Evolutionary conservation across 64 coral and sea anemone species (phyloP).

Genomic region (Cladopsammia gracilis): DNA sequence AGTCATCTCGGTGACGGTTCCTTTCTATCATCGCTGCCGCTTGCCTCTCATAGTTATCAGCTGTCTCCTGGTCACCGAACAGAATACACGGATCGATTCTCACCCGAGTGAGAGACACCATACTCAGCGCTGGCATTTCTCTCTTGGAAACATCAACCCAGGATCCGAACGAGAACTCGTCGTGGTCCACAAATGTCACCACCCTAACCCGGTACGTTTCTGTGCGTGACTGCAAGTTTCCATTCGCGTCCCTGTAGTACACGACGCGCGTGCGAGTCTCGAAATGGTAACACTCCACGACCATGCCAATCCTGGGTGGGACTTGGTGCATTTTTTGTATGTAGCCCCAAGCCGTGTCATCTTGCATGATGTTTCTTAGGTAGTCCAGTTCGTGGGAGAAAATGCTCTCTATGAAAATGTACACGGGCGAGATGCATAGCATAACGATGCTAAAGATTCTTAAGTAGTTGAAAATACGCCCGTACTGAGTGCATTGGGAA

Average conservation of each 20-base stretch:
- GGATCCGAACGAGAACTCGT: slow-evolving; percentile 56
- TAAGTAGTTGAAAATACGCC: slow-evolving; percentile 54
- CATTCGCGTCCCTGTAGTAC: slow-evolving; percentile 65
- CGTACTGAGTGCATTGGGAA: slow-evolving; percentile 58
- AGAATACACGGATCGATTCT: slow-evolving; percentile 63
- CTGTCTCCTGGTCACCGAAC: slow-evolving; percentile 84
- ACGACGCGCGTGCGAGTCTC: slow-evolving; percentile 69
- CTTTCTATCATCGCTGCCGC: slow-evolving; percentile 52
- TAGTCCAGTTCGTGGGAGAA: slow-evolving; percentile 81
- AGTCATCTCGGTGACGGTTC: slow-evolving; percentile 58
- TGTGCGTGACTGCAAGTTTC: slow-evolving; percentile 66
- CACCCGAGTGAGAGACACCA: slow-evolving; percentile 60
- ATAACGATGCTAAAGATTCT: slow-evolving; percentile 73
- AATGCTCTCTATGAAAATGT: slow-evolving; percentile 73
- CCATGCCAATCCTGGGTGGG: slow-evolving; percentile 65
- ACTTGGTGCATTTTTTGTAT: slow-evolving; percentile 73
- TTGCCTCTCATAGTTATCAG: slow-evolving; percentile 52
- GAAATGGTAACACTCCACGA: slow-evolving; percentile 81
- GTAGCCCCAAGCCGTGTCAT: slow-evolving; percentile 87
- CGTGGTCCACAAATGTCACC: slow-evolving; percentile 48
- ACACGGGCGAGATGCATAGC: slow-evolving; percentile 53
- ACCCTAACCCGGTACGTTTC: slow-evolving; percentile 80
- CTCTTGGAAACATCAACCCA: slow-evolving; percentile 82
- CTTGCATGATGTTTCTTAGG: slow-evolving; percentile 83
- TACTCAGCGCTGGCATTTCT: slow-evolving; percentile 75